Percentiles rank a stretch among this genome's conserved stretches.
phyloP scores from a whole-genome alignment of 2,797 vertebrate genomes.

The Neosilurus hyrtlii region DNA sequence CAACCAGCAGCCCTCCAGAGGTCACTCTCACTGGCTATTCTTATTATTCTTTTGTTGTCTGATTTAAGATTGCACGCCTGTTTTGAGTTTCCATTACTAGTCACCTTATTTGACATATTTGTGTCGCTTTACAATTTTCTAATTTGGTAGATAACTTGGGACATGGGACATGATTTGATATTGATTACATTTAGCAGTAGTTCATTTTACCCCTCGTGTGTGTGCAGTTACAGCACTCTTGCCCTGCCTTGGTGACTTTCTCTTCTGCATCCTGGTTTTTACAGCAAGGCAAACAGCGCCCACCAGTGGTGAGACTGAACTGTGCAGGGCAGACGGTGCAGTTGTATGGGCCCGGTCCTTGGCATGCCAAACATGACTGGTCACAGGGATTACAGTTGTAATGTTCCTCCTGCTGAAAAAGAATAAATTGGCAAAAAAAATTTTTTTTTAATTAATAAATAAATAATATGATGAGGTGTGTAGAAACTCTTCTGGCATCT shows the following conservation, averaged over 20 bases:
- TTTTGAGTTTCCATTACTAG: too few relatives aligned
- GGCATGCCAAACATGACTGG: constrained; percentile 81
- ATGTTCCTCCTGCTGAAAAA: constrained; percentile 65
- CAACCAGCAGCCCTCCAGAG: too few relatives aligned
- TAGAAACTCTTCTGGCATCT: neutral
- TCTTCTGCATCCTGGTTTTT: constrained; percentile 40
- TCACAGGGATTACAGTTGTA: constrained; percentile 80
- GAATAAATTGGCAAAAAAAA: neutral
- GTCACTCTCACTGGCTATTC: too few relatives aligned
- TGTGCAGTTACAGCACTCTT: constrained; percentile 88
- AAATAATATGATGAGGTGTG: neutral
- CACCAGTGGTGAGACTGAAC: constrained; percentile 73
- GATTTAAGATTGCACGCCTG: too few relatives aligned
- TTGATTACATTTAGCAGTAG: neutral
- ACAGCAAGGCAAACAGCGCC: constrained; percentile 87
- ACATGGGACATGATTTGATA: neutral
- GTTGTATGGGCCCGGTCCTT: constrained; percentile 79
- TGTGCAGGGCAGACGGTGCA: constrained; percentile 80
- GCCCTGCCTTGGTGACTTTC: constrained; percentile 39
- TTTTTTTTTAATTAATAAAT: too few relatives aligned
- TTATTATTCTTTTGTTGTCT: too few relatives aligned
- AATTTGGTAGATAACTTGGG: neutral
- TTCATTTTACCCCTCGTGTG: constrained; percentile 73
- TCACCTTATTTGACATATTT: too few relatives aligned
- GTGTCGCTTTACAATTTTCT: neutral